A percentile compares a stretch with the other conserved stretches of the same genome.
Conservation (phyloP, 2,113 vertebrate species). For the Silurus glanis region DNA sequence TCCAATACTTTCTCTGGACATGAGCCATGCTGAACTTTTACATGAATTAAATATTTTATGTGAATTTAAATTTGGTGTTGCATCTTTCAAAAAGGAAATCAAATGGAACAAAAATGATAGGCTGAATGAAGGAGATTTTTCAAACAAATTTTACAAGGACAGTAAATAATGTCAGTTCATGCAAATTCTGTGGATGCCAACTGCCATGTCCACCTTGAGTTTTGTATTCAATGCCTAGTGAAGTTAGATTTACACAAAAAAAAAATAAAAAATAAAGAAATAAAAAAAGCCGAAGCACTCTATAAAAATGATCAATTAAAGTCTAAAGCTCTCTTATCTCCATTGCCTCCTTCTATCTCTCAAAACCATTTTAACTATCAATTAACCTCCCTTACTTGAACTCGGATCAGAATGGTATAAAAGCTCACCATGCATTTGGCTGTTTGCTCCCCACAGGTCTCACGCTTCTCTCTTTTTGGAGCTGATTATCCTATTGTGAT, state of each 20-base stretch:
- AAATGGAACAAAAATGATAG: slow-evolving; percentile 6
- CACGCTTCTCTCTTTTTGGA: neutral
- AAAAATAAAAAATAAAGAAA: no score
- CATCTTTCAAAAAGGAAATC: slow-evolving; percentile 2
- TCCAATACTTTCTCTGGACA: slow-evolving; percentile 43
- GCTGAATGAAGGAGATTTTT: slow-evolving; percentile 17
- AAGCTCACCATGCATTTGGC: slow-evolving; percentile 14
- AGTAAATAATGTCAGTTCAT: slow-evolving; percentile 25
- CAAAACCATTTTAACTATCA: slow-evolving; percentile 6
- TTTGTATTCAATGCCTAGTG: neutral
- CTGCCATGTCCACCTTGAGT: slow-evolving; percentile 29
- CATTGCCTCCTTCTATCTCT: neutral
- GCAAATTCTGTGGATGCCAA: slow-evolving; percentile 8
- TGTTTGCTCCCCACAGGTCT: neutral
- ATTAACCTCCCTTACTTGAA: neutral
- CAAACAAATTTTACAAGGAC: slow-evolving; percentile 9
- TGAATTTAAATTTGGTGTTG: slow-evolving; percentile 19
- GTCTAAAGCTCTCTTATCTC: neutral
- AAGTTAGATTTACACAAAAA: slow-evolving; percentile 3
- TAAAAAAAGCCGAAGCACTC: neutral
- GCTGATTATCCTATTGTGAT: slow-evolving; percentile 30
- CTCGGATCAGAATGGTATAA: slow-evolving; percentile 20
- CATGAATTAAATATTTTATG: slow-evolving; percentile 32
- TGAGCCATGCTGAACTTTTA: slow-evolving; percentile 35
- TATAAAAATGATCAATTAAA: neutral